These are phyloP conservation scores for Ennomos erosarius DNA, from an alignment of 2,888 invertebrate species.

Conservation along the genomic window DNA sequence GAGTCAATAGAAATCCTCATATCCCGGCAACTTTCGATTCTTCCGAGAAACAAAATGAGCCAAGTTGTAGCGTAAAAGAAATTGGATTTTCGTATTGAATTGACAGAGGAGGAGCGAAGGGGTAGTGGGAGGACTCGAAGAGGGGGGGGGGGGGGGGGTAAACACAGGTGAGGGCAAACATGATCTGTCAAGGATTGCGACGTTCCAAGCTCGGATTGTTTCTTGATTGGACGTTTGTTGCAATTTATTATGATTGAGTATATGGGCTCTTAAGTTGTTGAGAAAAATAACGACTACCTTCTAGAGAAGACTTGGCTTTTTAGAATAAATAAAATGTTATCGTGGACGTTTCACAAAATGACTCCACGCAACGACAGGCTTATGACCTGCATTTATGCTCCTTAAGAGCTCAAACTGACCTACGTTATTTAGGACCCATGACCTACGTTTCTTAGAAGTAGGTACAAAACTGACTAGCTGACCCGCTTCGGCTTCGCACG, in stretches of 20 bases:
- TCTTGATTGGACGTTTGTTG: conserved; percentile 47
- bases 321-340: neutral
- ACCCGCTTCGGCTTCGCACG: too few relatives aligned
- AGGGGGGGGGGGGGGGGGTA: conserved; percentile 41
- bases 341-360: too few relatives aligned
- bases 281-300: conserved; percentile 17
- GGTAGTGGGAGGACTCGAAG: conserved; percentile 37
- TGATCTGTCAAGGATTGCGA: conserved; percentile 63
- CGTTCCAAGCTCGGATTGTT: conserved; percentile 42
- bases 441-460: too few relatives aligned
- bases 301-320: neutral
- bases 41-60: conserved; percentile 70
- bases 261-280: conserved; percentile 22
- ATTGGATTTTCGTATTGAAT: conserved; percentile 80
- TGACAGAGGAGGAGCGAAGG: conserved; percentile 53
- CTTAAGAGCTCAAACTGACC: too few relatives aligned
- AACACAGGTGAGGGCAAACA: conserved; percentile 69
- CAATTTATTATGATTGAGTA: conserved; percentile 38
- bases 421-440: too few relatives aligned
- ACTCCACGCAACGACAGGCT: too few relatives aligned
- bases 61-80: conserved; percentile 75
- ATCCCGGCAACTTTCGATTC: conserved; percentile 61
- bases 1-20: conserved; percentile 67
- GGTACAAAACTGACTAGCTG: too few relatives aligned
- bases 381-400: too few relatives aligned